A percentile compares a stretch with the other conserved stretches of the same genome.
These are phyloP conservation scores for Nyctereutes procyonoides DNA, from an alignment of 2,113 vertebrate genomes.

Conservation along the genomic window DNA sequence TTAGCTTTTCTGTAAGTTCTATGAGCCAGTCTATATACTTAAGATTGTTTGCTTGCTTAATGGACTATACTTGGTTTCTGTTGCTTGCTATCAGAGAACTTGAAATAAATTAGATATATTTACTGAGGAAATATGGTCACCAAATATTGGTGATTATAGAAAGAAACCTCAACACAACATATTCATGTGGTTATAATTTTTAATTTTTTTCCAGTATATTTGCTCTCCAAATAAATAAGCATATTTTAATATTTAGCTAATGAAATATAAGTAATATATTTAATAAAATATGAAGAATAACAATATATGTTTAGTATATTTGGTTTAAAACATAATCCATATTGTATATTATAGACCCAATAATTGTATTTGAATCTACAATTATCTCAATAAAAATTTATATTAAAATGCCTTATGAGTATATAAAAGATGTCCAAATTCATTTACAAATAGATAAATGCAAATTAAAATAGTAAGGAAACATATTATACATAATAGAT, in stretches of 20 bases:
- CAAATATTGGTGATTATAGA: not conserved
- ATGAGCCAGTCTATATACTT: not conserved
- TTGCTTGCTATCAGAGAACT: not conserved
- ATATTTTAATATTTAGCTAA: not conserved
- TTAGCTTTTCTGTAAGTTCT: not conserved
- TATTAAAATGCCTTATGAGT: not conserved
- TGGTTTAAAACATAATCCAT: not conserved
- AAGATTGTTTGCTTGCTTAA: not conserved
- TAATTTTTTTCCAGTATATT: not conserved
- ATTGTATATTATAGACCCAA: not conserved
- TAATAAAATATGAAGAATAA: not conserved
- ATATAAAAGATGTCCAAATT: not conserved
- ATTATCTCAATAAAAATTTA: not conserved
- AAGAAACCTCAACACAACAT: not conserved
- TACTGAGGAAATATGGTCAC: not conserved
- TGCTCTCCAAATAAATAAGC: not conserved
- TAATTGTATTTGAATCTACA: not conserved
- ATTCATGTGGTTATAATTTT: not conserved
- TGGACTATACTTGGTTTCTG: not conserved
- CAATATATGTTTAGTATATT: not conserved
- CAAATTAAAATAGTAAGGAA: not conserved
- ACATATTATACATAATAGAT: not conserved
- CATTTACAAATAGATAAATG: not conserved
- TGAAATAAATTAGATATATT: not conserved
- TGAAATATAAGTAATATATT: not conserved